These are phyloP conservation scores for Gymnogyps californianus DNA, from an alignment of 2,113 vertebrate species.

Conservation along the genomic window DNA sequence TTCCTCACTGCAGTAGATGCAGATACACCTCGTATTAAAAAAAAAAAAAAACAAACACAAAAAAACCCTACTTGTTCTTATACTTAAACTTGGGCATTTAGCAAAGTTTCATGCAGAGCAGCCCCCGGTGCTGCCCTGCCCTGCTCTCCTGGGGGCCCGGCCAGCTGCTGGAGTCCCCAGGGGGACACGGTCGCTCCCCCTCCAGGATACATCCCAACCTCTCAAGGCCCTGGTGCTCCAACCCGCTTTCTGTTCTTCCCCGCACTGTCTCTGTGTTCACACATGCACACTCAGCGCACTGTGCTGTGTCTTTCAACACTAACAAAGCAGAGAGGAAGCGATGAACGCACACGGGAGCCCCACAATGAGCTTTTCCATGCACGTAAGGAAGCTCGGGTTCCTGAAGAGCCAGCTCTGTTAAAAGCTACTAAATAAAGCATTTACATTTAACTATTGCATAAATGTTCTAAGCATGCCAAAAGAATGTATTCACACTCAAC, in stretches of 20 bases:
- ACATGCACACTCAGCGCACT: background rate
- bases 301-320: background rate
- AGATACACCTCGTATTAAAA: accelerated
- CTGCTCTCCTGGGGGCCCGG: background rate
- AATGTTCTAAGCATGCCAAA: conserved; percentile 52
- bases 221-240: background rate
- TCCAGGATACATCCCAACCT: background rate
- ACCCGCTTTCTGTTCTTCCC: background rate
- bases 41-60: too few relatives aligned
- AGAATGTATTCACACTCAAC: background rate
- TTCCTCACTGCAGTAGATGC: background rate
- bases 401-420: conserved; percentile 16
- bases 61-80: background rate
- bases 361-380: background rate
- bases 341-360: background rate
- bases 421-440: conserved; percentile 41
- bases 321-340: background rate
- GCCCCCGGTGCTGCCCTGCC: background rate
- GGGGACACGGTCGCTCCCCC: too few relatives aligned
- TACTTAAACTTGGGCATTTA: background rate
- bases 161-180: background rate
- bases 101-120: background rate
- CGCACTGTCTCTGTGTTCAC: background rate
- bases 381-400: background rate
- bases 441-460: conserved; percentile 44